phyloP scores from a whole-genome alignment of 2,797 vertebrate species.

The Sebastes iracundus region DNA sequence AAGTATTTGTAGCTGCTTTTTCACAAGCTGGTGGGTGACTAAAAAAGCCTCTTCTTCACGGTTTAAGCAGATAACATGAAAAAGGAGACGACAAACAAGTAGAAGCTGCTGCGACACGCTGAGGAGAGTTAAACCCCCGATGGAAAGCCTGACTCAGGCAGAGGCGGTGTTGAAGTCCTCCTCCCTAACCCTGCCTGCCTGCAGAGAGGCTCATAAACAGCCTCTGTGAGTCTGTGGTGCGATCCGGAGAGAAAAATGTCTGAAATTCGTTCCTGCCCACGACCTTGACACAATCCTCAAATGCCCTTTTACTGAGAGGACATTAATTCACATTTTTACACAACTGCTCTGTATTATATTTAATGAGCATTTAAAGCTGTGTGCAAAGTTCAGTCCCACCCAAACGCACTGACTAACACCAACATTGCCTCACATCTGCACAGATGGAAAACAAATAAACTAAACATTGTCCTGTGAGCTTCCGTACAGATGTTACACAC shows the following conservation, averaged over 20 bases:
- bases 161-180: constrained; percentile 28
- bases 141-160: not conserved
- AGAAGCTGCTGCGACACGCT: not conserved
- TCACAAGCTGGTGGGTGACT: not conserved
- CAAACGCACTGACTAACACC: not conserved
- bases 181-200: constrained; percentile 24
- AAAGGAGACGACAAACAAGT: not conserved
- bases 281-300: constrained; percentile 17
- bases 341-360: not conserved
- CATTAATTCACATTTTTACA: not conserved
- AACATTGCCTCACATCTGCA: not conserved
- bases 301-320: constrained; percentile 5
- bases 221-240: constrained; percentile 42
- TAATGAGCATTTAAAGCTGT: not conserved
- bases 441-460: constrained; percentile 1
- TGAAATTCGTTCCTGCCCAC: constrained; percentile 66
- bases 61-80: constrained; percentile 4
- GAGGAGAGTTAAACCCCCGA: not conserved
- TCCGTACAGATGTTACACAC: constrained; percentile 14
- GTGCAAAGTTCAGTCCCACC: constrained; percentile 10
- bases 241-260: constrained; percentile 55
- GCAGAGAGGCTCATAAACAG: constrained; percentile 43
- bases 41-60: not conserved
- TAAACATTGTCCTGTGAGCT: not conserved
- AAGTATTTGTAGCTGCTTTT: not conserved